phyloP scores from a whole-genome alignment of 2,113 vertebrate genomes.

The Ceyx cyanopectus region DNA sequence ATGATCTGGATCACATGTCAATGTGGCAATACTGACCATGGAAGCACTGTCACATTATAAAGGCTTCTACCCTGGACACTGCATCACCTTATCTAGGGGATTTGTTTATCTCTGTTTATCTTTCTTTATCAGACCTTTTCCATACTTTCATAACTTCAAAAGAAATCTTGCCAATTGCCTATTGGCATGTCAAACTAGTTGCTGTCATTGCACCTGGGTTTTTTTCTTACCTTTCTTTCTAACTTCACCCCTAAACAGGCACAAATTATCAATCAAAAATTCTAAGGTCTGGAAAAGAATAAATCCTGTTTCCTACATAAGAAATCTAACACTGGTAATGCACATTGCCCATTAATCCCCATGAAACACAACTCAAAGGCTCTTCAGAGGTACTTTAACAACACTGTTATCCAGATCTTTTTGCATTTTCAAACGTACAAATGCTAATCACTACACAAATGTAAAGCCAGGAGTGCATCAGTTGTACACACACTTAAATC shows the following conservation, averaged over 20 bases:
- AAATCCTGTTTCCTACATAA: background rate
- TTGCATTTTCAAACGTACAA: background rate
- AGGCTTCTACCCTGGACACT: background rate
- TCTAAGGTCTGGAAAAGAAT: background rate
- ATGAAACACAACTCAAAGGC: background rate
- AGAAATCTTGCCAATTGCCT: background rate
- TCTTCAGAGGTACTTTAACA: background rate
- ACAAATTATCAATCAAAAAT: background rate
- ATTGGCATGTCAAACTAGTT: background rate
- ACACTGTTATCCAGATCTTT: background rate
- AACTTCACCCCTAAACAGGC: background rate
- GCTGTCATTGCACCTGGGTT: background rate
- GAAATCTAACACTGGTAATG: background rate
- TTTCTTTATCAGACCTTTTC: background rate
- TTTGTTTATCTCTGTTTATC: background rate
- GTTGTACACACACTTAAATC: background rate
- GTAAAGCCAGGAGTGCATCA: background rate
- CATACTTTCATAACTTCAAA: background rate
- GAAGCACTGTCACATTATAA: background rate
- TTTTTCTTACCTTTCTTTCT: background rate
- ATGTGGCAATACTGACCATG: background rate
- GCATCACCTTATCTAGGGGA: background rate
- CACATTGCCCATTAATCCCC: background rate
- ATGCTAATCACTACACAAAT: background rate
- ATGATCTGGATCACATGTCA: background rate